Evolutionary conservation across 2,113 vertebrate species (phyloP).

Genomic region (Anolis carolinensis): DNA sequence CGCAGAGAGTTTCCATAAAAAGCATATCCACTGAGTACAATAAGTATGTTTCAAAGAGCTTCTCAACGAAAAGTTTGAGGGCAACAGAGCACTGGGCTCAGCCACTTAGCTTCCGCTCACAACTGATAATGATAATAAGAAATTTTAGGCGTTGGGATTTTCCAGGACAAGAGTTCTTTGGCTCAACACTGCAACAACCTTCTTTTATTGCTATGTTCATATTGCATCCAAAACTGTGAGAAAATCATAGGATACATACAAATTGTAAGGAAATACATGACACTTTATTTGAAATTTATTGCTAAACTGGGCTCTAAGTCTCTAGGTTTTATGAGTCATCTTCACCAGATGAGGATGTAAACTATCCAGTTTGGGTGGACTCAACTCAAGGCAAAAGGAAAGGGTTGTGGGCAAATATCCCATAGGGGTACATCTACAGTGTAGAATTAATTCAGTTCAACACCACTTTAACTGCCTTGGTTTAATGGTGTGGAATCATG

Average conservation of each 20-base stretch:
- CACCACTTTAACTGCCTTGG: no score
- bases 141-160: neutral
- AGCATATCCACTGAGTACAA: slow-evolving; percentile 11
- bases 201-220: neutral
- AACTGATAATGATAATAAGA: neutral
- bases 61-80: slow-evolving; percentile 27
- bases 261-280: neutral
- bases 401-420: no score
- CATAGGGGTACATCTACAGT: no score
- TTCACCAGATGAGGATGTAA: no score
- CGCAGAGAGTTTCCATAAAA: slow-evolving; percentile 36
- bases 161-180: neutral
- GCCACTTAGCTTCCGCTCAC: slow-evolving; percentile 7
- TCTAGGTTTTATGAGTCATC: no score
- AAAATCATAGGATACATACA: neutral
- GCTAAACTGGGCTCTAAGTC: no score
- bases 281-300: no score
- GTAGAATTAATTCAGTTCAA: no score
- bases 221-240: neutral
- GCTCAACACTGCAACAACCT: neutral
- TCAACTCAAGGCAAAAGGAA: no score
- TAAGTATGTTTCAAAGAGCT: slow-evolving; percentile 27
- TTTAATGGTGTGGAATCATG: no score
- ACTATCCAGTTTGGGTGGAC: no score
- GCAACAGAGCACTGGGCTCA: slow-evolving; percentile 28